phyloP scores from a whole-genome alignment of 1,140 invertebrate genomes.

The Sarcophaga peregrina region DNA sequence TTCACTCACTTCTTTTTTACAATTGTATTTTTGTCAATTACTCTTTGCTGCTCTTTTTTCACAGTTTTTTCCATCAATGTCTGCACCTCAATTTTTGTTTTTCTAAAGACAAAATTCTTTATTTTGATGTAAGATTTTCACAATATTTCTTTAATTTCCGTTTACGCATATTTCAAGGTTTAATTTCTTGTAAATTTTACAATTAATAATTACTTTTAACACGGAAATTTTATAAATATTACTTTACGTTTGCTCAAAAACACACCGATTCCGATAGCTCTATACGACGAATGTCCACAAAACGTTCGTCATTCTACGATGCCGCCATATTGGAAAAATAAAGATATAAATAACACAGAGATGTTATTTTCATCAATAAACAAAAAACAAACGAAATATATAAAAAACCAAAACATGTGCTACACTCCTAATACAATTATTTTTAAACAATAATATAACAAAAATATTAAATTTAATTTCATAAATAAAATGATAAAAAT shows the following conservation, averaged over 20 bases:
- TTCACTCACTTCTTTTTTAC: constrained; percentile 32
- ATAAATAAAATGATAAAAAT: too few species aligned
- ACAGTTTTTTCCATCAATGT: constrained; percentile 25
- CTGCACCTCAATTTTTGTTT: constrained; percentile 32
- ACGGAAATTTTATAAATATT: constrained; percentile 38
- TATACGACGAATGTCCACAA: constrained; percentile 46
- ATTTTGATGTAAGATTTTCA: constrained; percentile 15
- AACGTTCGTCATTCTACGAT: constrained; percentile 44
- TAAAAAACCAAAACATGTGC: not conserved
- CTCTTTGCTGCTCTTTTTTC: constrained; percentile 34
- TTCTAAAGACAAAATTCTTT: constrained; percentile 1
- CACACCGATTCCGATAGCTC: constrained; percentile 34
- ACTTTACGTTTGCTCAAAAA: constrained; percentile 29
- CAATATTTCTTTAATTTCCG: constrained; percentile 30
- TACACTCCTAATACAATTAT: too few species aligned
- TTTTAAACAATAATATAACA: too few species aligned
- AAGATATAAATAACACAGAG: constrained; percentile 16
- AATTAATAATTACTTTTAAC: constrained; percentile 21
- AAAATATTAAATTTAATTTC: too few species aligned
- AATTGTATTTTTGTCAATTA: constrained; percentile 35
- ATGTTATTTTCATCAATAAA: not conserved
- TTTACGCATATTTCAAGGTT: constrained; percentile 27
- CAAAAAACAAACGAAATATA: constrained; percentile 24
- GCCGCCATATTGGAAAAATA: constrained; percentile 45
- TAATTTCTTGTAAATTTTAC: constrained; percentile 14